These are phyloP conservation scores for Trichomycterus rosablanca DNA, from an alignment of 2,113 vertebrate genomes.

Conservation along the genomic window DNA sequence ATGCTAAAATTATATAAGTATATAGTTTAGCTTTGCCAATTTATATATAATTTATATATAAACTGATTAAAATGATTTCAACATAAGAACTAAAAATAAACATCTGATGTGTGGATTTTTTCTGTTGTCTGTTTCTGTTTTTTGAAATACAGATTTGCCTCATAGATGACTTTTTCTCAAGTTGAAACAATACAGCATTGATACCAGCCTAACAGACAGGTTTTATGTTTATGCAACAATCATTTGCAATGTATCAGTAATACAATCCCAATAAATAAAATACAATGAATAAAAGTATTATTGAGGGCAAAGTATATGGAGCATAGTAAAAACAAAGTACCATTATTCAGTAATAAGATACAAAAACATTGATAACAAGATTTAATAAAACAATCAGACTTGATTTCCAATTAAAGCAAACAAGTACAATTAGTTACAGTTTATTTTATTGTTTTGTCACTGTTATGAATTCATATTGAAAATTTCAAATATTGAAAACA, in stretches of 20 bases:
- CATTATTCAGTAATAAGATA: slow-evolving; percentile 30
- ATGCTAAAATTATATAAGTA: too few relatives aligned
- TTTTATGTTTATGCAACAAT: neutral
- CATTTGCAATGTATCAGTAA: slow-evolving; percentile 18
- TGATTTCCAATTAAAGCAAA: slow-evolving; percentile 26
- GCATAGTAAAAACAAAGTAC: slow-evolving; percentile 30
- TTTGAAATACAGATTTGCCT: too few relatives aligned
- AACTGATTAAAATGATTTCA: too few relatives aligned
- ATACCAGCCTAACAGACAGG: too few relatives aligned
- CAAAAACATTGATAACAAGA: slow-evolving; percentile 17
- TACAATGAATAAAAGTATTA: slow-evolving; percentile 19
- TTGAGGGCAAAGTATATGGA: slow-evolving; percentile 4
- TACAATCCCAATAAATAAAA: slow-evolving; percentile 31
- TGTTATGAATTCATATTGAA: neutral
- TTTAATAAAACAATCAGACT: slow-evolving; percentile 18
- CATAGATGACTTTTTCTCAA: too few relatives aligned
- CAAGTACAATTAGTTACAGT: slow-evolving; percentile 1
- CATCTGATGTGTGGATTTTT: too few relatives aligned
- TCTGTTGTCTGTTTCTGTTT: too few relatives aligned
- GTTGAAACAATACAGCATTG: too few relatives aligned
- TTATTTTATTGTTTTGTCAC: slow-evolving; percentile 18
- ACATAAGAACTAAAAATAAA: too few relatives aligned
- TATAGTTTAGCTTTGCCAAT: too few relatives aligned
- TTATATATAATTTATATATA: too few relatives aligned
- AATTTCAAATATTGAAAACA: slow-evolving; percentile 12